Conservation (phyloP, 2,888 invertebrate genomes). For the Pterostichus niger region DNA sequence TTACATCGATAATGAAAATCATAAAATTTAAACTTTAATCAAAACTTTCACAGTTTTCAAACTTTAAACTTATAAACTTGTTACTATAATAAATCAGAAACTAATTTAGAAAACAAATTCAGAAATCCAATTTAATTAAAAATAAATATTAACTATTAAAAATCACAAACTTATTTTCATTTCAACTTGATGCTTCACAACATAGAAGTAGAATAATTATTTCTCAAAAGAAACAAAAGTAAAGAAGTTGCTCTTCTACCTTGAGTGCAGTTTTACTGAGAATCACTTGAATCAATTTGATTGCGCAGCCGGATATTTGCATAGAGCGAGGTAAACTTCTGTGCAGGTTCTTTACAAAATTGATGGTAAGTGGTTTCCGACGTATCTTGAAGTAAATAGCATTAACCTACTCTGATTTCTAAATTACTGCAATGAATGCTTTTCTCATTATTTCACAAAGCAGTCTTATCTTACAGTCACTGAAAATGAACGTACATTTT, state of each 20-base stretch:
- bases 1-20: not conserved
- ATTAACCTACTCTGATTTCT: constrained; percentile 51
- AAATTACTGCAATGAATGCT: constrained; percentile 22
- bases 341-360: constrained; percentile 32
- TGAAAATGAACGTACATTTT: no score
- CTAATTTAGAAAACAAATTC: constrained; percentile 22
- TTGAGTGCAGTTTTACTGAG: not conserved
- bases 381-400: constrained; percentile 36
- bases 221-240: not conserved
- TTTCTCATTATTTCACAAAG: not conserved
- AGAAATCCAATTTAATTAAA: not conserved
- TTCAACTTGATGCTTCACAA: not conserved
- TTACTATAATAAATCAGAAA: constrained; percentile 28
- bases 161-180: not conserved
- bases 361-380: constrained; percentile 48
- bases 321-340: constrained; percentile 11
- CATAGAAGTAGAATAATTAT: not conserved
- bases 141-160: constrained; percentile 10
- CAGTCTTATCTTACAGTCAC: no score
- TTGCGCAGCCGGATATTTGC: constrained; percentile 12
- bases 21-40: constrained; percentile 25
- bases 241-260: not conserved
- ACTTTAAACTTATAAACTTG: not conserved
- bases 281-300: constrained; percentile 25
- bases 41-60: constrained; percentile 6